Conservation (phyloP, 2,888 invertebrate species). For the Uropetala carovei region DNA sequence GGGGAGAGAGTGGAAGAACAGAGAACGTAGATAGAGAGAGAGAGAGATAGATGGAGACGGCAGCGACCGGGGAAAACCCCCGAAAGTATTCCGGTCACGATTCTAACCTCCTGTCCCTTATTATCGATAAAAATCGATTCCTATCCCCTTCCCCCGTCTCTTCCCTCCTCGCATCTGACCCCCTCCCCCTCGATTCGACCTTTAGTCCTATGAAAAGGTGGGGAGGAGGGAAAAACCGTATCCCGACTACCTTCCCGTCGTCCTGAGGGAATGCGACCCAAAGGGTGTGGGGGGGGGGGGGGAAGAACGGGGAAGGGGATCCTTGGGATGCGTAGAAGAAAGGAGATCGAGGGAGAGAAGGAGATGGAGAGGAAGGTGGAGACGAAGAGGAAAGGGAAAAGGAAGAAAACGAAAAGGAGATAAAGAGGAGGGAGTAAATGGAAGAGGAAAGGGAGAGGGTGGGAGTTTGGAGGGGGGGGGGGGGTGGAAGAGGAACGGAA, state of each 20-base stretch:
- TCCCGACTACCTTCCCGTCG: not conserved
- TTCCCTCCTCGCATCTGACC: not conserved
- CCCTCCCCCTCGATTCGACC: constrained; percentile 38
- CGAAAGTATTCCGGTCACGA: constrained; percentile 51
- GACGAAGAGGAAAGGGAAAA: not conserved
- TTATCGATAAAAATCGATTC: constrained; percentile 64
- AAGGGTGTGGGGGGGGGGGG: not conserved
- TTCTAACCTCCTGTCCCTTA: constrained; percentile 53
- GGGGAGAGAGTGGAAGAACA: not conserved
- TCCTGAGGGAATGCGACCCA: constrained; percentile 31
- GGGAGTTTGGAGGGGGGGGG: not conserved
- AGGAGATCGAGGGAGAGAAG: not conserved
- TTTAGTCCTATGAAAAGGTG: not conserved
- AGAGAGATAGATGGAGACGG: no score
- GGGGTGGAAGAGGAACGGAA: not conserved
- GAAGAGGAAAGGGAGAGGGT: not conserved
- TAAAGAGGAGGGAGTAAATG: not conserved
- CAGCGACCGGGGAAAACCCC: not conserved
- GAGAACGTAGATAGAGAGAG: not conserved
- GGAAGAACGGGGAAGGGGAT: not conserved
- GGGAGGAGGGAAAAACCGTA: not conserved
- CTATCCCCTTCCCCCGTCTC: not conserved
- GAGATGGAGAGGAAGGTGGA: not conserved
- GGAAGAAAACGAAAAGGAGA: not conserved
- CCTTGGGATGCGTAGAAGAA: no score